phyloP scores from a whole-genome alignment of 2,888 invertebrate genomes.

The Sisyra terminalis region DNA sequence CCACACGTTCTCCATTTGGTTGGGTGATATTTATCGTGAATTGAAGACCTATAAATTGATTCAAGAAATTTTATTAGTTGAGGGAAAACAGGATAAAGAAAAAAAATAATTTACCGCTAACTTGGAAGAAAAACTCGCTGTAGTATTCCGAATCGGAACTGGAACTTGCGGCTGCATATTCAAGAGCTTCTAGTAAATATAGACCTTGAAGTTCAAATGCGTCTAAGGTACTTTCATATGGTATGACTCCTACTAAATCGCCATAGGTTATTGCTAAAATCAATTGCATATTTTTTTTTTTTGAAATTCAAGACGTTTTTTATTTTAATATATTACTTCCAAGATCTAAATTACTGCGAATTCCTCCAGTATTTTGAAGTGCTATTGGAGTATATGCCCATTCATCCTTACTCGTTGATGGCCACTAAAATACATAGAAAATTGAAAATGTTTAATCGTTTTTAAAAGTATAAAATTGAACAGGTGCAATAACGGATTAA shows the following conservation, averaged over 20 bases:
- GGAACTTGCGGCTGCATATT: constrained; percentile 32
- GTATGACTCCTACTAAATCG: constrained; percentile 48
- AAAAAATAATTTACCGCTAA: constrained; percentile 30
- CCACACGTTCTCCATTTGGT: constrained; percentile 40
- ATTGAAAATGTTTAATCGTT: no score
- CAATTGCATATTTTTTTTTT: neutral
- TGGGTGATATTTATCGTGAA: constrained; percentile 38
- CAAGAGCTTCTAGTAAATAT: constrained; percentile 42
- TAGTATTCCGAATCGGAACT: constrained; percentile 26
- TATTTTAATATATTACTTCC: constrained; percentile 29
- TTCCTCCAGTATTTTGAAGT: constrained; percentile 48
- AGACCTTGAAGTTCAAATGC: constrained; percentile 53
- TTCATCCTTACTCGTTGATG: constrained; percentile 17
- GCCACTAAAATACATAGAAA: no score
- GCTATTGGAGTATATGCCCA: constrained; percentile 56
- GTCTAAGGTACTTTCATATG: constrained; percentile 62
- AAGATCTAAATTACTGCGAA: constrained; percentile 48
- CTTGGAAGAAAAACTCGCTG: constrained; percentile 35
- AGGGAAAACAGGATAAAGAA: no score
- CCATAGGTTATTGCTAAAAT: constrained; percentile 49
- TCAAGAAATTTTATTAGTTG: no score
- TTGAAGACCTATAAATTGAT: no score
- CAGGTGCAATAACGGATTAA: no score
- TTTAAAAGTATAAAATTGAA: no score
- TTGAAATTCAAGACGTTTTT: neutral